phyloP scores from a whole-genome alignment of 1,140 invertebrate species.

The Drosophila eugracilis region DNA sequence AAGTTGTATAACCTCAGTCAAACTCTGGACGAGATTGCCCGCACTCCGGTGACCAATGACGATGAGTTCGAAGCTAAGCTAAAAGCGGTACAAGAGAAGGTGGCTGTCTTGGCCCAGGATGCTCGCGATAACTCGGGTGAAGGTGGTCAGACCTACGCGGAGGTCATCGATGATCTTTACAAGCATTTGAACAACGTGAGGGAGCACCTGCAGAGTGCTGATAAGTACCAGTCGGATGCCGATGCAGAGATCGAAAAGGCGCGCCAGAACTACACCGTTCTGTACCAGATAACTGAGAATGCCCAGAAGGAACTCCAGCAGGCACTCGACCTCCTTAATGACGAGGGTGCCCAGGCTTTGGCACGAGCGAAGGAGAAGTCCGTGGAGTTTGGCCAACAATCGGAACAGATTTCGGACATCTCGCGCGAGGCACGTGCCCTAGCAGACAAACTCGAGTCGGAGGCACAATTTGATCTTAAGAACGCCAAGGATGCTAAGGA shows the following conservation, averaged over 20 bases:
- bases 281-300: constrained; percentile 90
- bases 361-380: constrained; percentile 92
- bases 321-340: constrained; percentile 91
- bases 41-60: constrained; percentile 94
- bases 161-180: constrained; percentile 89
- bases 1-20: constrained; percentile 90
- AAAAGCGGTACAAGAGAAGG: constrained; percentile 89
- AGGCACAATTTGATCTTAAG: constrained; percentile 91
- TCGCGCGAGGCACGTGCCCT: constrained; percentile 93
- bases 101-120: constrained; percentile 89
- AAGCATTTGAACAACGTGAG: constrained; percentile 89
- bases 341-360: constrained; percentile 92
- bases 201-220: constrained; percentile 87
- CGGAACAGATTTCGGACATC: constrained; percentile 95
- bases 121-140: constrained; percentile 88
- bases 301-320: constrained; percentile 90
- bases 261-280: constrained; percentile 89
- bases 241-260: constrained; percentile 88
- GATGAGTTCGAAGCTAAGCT: constrained; percentile 92
- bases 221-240: constrained; percentile 87
- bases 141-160: constrained; percentile 88
- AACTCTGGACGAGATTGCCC: constrained; percentile 86
- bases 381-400: constrained; percentile 95
- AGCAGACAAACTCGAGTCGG: constrained; percentile 91
- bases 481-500: constrained; percentile 93